phyloP scores from a whole-genome alignment of 2,113 vertebrate species.

The Phrynocephalus versicolor region DNA sequence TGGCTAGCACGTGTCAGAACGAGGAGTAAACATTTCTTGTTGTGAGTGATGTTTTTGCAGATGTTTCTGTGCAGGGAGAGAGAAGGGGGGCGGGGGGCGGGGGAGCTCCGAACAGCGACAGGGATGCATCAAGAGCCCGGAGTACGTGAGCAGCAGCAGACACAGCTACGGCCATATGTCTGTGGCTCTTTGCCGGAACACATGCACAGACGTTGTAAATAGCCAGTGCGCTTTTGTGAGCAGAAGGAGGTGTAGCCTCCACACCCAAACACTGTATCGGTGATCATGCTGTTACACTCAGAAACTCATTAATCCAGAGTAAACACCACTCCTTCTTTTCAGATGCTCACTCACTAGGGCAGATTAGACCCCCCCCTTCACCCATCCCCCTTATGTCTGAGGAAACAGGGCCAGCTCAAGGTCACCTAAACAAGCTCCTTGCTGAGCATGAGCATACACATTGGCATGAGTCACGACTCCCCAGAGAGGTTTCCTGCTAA shows the following conservation, averaged over 20 bases:
- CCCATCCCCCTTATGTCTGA: background rate
- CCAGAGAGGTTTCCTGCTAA: background rate
- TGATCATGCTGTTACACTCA: background rate
- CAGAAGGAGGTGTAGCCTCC: background rate
- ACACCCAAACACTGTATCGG: background rate
- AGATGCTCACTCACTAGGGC: background rate
- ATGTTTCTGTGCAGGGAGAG: background rate
- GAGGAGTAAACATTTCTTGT: background rate
- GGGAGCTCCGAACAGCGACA: background rate
- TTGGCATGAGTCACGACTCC: background rate
- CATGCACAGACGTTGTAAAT: background rate
- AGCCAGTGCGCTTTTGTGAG: background rate
- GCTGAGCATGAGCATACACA: too few species aligned
- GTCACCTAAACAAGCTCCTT: background rate
- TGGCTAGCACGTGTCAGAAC: background rate
- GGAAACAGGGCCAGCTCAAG: background rate
- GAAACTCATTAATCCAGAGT: background rate
- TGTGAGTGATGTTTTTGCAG: background rate
- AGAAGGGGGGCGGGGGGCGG: background rate
- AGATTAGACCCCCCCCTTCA: background rate
- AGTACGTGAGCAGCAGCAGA: background rate
- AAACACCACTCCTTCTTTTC: background rate
- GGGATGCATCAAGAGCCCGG: background rate
- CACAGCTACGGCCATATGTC: background rate
- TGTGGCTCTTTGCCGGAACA: background rate